phyloP scores from a whole-genome alignment of 2,113 vertebrate genomes.

The Alligator mississippiensis region DNA sequence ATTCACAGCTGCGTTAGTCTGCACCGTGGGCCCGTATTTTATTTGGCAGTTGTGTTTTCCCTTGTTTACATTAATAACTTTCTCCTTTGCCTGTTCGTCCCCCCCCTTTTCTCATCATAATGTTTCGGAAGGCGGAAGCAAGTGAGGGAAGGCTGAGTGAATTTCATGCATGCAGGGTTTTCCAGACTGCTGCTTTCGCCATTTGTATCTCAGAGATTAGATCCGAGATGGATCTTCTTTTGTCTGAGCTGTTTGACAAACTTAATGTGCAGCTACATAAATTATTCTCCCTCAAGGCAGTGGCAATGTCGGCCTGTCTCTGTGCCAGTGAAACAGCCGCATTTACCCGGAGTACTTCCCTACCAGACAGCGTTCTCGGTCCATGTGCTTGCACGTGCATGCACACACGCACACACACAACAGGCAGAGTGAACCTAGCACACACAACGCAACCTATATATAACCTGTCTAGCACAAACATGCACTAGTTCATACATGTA shows the following conservation, averaged over 20 bases:
- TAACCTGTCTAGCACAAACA: not conserved
- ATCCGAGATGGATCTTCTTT: conserved; percentile 36
- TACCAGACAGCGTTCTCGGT: not conserved
- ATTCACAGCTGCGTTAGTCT: not conserved
- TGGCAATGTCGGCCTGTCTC: not conserved
- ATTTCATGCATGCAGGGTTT: conserved; percentile 13
- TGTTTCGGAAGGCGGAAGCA: conserved; percentile 20
- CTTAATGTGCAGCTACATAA: conserved; percentile 37
- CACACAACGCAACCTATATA: not conserved
- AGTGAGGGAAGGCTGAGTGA: not conserved
- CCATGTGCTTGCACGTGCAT: not conserved
- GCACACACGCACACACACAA: not conserved
- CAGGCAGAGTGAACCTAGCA: not conserved
- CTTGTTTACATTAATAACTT: not conserved
- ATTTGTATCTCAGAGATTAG: not conserved
- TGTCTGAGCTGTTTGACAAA: conserved; percentile 44
- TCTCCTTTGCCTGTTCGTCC: not conserved
- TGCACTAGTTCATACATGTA: not conserved
- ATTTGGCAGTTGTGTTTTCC: not conserved
- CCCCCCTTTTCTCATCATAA: not conserved
- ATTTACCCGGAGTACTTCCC: not conserved
- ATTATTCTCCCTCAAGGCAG: conserved; percentile 44
- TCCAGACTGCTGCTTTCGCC: conserved; percentile 34
- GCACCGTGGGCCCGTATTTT: not conserved
- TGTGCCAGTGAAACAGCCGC: not conserved